phyloP scores from a whole-genome alignment of 2,797 vertebrate genomes.

The Tinamus major region DNA sequence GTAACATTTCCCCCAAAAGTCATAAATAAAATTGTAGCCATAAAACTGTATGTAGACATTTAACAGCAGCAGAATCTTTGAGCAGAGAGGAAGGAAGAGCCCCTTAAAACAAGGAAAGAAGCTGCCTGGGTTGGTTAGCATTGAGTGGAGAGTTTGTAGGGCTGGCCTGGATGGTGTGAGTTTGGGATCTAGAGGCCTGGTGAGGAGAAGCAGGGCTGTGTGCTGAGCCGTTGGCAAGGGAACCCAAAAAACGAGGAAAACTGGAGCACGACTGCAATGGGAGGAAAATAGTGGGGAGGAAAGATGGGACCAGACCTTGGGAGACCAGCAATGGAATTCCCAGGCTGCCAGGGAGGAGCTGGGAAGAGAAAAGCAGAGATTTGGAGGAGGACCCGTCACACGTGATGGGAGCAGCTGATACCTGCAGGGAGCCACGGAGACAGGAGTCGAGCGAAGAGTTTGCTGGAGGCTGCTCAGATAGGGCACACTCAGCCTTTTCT shows the following conservation, averaged over 20 bases:
- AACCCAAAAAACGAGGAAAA: not conserved
- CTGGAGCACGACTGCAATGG: not conserved
- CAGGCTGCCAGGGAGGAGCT: not conserved
- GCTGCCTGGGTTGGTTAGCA: not conserved
- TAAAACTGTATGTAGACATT: not conserved
- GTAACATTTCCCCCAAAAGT: not conserved
- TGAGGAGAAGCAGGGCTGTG: too few relatives aligned
- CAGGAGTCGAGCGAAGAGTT: not conserved
- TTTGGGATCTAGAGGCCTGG: not conserved
- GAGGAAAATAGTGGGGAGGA: accelerated
- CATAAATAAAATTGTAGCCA: not conserved
- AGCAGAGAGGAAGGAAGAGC: not conserved
- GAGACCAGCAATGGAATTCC: not conserved
- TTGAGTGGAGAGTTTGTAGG: not conserved
- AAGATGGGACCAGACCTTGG: not conserved
- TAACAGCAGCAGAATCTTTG: not conserved
- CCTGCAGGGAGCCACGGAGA: accelerated
- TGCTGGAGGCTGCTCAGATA: not conserved
- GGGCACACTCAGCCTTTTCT: not conserved
- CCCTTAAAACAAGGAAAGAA: not conserved
- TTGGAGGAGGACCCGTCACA: accelerated
- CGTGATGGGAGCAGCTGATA: not conserved
- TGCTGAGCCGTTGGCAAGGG: not conserved
- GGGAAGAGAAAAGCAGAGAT: not conserved
- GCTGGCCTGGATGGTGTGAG: accelerated